These are phyloP conservation scores for Sciurus niger DNA, from an alignment of 2,113 vertebrate species.

Conservation along the genomic window DNA sequence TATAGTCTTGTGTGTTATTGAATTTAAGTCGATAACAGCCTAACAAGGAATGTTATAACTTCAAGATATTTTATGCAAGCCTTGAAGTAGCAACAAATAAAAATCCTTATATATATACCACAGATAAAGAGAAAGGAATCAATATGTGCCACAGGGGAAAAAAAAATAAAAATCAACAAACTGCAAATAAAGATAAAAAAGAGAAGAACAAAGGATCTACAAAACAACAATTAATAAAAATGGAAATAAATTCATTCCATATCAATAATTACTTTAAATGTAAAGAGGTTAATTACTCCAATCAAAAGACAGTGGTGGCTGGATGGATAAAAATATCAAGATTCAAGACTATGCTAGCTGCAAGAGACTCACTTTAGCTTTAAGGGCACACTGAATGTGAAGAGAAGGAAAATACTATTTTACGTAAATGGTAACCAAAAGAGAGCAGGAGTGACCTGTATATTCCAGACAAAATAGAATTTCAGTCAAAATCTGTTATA, in stretches of 20 bases:
- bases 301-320: neutral
- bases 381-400: neutral
- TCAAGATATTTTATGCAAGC: neutral
- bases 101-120: neutral
- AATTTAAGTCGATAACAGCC: neutral
- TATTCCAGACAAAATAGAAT: neutral
- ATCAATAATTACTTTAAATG: neutral
- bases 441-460: too few species aligned
- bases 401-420: neutral
- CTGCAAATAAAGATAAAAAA: neutral
- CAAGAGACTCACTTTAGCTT: neutral
- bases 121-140: neutral
- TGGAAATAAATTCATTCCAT: neutral
- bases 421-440: neutral
- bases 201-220: neutral
- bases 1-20: too few species aligned
- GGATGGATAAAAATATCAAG: neutral
- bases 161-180: neutral
- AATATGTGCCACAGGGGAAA: neutral
- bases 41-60: neutral
- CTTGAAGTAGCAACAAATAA: neutral
- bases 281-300: neutral
- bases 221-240: neutral
- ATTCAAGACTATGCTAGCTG: neutral
- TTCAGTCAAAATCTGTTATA: neutral